phyloP scores from a whole-genome alignment of 64 coral and sea anemone genomes.

The Pachyseris speciosa region DNA sequence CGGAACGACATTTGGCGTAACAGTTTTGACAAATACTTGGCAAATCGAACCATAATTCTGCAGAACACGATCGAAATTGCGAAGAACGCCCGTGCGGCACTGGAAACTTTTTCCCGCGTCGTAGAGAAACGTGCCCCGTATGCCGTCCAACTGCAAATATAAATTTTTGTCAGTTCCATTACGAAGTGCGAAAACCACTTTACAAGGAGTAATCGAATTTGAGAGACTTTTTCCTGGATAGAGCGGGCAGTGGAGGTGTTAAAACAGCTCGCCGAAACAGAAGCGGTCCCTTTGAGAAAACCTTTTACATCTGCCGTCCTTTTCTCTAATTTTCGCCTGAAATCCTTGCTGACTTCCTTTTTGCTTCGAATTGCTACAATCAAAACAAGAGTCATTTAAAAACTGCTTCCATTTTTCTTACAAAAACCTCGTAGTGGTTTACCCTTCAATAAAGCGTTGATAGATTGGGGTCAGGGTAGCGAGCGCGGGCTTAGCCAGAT shows the following conservation, averaged over 20 bases:
- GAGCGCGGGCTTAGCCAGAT: neutral
- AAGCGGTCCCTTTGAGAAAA: slow-evolving; percentile 10
- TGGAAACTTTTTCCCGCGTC: neutral
- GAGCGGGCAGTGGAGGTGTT: slow-evolving; percentile 21
- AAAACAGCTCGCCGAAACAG: slow-evolving; percentile 14
- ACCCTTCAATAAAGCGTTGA: slow-evolving; percentile 7
- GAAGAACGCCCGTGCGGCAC: neutral
- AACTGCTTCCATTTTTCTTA: neutral
- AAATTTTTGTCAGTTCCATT: neutral
- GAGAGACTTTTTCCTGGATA: slow-evolving; percentile 41
- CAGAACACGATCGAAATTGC: neutral
- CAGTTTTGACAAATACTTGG: slow-evolving; percentile 75
- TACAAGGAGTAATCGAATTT: slow-evolving; percentile 38
- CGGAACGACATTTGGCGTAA: slow-evolving; percentile 46
- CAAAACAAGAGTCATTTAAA: neutral
- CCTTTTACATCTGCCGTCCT: neutral
- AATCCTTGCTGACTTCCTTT: neutral
- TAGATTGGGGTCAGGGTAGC: neutral
- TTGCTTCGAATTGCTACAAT: neutral
- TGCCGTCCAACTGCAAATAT: neutral
- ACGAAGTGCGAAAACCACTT: slow-evolving; percentile 42
- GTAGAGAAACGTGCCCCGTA: neutral
- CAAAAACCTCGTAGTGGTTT: slow-evolving; percentile 2
- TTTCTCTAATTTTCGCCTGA: slow-evolving; percentile 18
- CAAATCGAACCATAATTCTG: neutral